Evolutionary conservation across 2,797 vertebrate species (phyloP), one percentile per base, ranked within the genome.

Genomic region (Pseudochaenichthys georgianus): DNA sequence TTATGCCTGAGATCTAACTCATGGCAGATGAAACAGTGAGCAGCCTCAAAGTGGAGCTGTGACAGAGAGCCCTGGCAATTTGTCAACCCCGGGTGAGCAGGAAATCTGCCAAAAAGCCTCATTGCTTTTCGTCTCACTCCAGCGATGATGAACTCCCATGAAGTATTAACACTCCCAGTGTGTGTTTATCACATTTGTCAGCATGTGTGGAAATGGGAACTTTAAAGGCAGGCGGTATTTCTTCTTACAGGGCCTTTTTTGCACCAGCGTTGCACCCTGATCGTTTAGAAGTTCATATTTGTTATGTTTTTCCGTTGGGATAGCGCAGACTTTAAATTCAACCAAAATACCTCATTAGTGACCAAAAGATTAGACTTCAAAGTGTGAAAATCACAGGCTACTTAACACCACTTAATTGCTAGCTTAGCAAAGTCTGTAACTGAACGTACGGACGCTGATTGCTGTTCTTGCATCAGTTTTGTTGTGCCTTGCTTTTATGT

Each of bases 101-200:
- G 90, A 94, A 93, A 91, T 92, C 87, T 93, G 89, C 90, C 92
- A 92, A 92, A 91, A 92, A 92, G 90, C 89, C 83, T 91, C 85
- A 86, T 84, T 83, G 78, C 70, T 81, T 78, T 89, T 88, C 84
- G 71, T 77, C 82, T 85, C 82, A 87, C 86, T 85, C 88, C 83
- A 89, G 75, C 86, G 89, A 93, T 94, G 90, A 94, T 93, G 85
- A 93, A 94, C 92, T 94, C 88, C 89, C 78, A 78, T 90, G 86
- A 92, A 92, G 87, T 88, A 81, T 91, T 91, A 84, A 85, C 54
- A 64, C 86, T 91, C 52, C 8, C 76, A 78, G 75, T 80, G 70
- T 90, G 87, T 91, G 84, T 91, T 92, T 91, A 84, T 89, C 88
- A 85, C 78, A 88, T 88, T 90, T 82, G 85, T 89, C 81, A 91